These are phyloP conservation scores for Helleia helle DNA, from an alignment of 2,888 invertebrate species.

Conservation along the genomic window DNA sequence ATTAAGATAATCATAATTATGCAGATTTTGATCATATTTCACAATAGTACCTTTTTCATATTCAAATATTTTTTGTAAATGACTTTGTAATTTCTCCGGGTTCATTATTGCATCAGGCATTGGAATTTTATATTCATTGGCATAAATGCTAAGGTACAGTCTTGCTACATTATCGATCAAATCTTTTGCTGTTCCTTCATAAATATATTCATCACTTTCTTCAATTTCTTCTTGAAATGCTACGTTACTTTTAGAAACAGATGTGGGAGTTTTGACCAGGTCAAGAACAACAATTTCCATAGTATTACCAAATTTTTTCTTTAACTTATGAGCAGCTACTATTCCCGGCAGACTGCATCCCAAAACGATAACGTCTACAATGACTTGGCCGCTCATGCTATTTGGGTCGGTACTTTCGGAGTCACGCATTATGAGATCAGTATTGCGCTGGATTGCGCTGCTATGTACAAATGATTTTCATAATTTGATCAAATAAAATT, in stretches of 20 bases:
- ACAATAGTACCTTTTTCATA: constrained; percentile 41
- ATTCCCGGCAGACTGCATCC: constrained; percentile 61
- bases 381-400: constrained; percentile 24
- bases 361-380: constrained; percentile 56
- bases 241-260: constrained; percentile 38
- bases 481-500: too few relatives aligned
- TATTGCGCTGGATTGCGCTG: neutral
- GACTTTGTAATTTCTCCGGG: constrained; percentile 27
- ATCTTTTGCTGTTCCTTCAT: constrained; percentile 24
- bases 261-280: constrained; percentile 24
- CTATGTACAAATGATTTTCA: too few relatives aligned
- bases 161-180: constrained; percentile 36
- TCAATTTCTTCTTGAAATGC: constrained; percentile 32
- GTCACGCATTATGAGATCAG: neutral
- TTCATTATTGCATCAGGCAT: constrained; percentile 41
- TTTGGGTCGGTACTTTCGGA: neutral
- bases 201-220: constrained; percentile 16
- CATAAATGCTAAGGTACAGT: constrained; percentile 38
- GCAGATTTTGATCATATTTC: constrained; percentile 35
- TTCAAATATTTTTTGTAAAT: constrained; percentile 49
- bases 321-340: constrained; percentile 57
- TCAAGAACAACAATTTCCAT: constrained; percentile 58
- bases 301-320: constrained; percentile 49
- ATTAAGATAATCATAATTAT: constrained; percentile 48
- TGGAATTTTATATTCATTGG: constrained; percentile 44